These are phyloP conservation scores for Coccyzus lansbergi DNA, from an alignment of 2,797 vertebrate species.

Conservation along the genomic window DNA sequence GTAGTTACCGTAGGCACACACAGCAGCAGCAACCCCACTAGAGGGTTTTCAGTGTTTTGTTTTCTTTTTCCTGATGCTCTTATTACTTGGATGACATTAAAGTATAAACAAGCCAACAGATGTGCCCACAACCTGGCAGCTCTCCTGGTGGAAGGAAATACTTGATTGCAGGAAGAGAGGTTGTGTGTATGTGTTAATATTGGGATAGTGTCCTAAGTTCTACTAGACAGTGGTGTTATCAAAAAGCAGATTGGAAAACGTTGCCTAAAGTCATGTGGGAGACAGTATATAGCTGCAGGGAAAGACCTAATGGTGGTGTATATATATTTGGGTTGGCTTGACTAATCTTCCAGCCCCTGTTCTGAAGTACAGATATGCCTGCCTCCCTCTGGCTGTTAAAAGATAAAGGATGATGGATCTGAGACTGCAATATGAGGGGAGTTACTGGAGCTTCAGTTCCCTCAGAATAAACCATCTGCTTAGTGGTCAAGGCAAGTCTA, in stretches of 20 bases:
- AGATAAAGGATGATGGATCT: slow-evolving; percentile 12
- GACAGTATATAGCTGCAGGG: neutral
- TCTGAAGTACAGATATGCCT: slow-evolving; percentile 9
- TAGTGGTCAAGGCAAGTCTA: neutral
- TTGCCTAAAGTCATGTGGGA: slow-evolving; percentile 36
- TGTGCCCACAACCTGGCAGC: slow-evolving; percentile 56
- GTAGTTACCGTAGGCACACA: slow-evolving; percentile 41
- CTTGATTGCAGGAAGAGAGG: slow-evolving; percentile 5
- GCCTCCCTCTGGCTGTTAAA: slow-evolving; percentile 20
- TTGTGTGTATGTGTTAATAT: neutral
- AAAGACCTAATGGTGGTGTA: neutral
- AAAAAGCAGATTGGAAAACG: slow-evolving; percentile 23
- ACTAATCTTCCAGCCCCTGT: neutral
- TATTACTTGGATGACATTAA: slow-evolving; percentile 66
- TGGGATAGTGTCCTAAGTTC: neutral
- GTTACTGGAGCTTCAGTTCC: slow-evolving; percentile 6
- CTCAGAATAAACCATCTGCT: neutral
- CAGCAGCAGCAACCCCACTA: slow-evolving; percentile 7
- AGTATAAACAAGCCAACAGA: slow-evolving; percentile 58
- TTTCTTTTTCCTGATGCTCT: slow-evolving; percentile 55
- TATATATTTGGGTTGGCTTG: slow-evolving; percentile 2
- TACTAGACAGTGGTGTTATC: neutral
- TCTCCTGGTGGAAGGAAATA: slow-evolving; percentile 42
- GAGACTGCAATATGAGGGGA: slow-evolving; percentile 4
- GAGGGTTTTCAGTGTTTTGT: slow-evolving; percentile 49